Evolutionary conservation across 2,888 invertebrate species (phyloP).

Genomic region (Gisinianus flammeolus): DNA sequence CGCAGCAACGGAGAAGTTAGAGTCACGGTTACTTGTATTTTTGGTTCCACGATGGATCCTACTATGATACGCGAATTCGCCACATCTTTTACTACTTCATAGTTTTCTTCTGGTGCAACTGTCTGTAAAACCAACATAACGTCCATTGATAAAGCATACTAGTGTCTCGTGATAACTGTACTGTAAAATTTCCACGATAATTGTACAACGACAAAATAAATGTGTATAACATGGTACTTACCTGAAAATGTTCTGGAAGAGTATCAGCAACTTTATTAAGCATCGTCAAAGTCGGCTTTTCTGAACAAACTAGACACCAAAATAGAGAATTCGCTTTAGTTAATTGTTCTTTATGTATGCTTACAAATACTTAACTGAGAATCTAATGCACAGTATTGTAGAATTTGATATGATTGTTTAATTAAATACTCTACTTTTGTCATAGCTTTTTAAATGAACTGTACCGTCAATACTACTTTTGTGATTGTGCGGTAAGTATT

Average conservation of each 20-base stretch:
- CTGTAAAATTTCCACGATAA: constrained; percentile 9
- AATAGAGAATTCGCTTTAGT: too few species aligned
- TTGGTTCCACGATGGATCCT: constrained; percentile 72
- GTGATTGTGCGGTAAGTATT: too few species aligned
- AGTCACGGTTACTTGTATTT: constrained; percentile 79
- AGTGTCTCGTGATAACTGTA: too few species aligned
- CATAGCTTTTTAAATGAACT: too few species aligned
- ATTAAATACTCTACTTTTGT: too few species aligned
- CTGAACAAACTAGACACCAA: constrained; percentile 79
- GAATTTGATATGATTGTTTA: too few species aligned
- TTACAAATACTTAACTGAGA: too few species aligned
- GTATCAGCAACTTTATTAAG: constrained; percentile 85
- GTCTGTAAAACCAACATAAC: constrained; percentile 59
- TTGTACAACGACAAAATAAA: background rate
- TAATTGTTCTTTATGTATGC: too few species aligned
- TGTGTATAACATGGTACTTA: constrained; percentile 60
- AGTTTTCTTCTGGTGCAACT: constrained; percentile 76
- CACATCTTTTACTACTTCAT: constrained; percentile 81
- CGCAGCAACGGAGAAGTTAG: constrained; percentile 93
- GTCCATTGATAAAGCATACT: background rate
- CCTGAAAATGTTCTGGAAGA: constrained; percentile 78
- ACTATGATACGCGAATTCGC: constrained; percentile 86
- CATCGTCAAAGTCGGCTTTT: constrained; percentile 86
- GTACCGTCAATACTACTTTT: too few species aligned
- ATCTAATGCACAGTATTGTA: too few species aligned